Percentiles rank a stretch among this genome's conserved stretches.
Evolutionary conservation across 2,797 vertebrate genomes (phyloP).

Genomic region (Protosalanx chinensis): DNA sequence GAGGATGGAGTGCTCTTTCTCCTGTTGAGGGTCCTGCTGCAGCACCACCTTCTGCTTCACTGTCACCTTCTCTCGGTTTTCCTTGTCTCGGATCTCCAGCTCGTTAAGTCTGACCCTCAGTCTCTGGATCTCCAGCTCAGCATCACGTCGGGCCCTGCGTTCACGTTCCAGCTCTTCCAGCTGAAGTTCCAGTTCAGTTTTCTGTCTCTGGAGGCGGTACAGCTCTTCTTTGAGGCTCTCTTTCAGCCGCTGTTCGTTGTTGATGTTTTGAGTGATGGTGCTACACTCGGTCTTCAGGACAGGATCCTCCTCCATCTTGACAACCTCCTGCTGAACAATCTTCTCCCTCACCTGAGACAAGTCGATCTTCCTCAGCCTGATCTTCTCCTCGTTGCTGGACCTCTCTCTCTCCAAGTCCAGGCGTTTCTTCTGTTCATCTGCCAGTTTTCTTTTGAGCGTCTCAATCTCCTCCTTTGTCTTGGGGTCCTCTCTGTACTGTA

Average conservation of each 20-base stretch:
- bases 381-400: slow-evolving; percentile 80
- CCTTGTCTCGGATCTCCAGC: slow-evolving; percentile 84
- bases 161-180: slow-evolving; percentile 90
- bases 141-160: slow-evolving; percentile 84
- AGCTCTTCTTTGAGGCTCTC: slow-evolving; percentile 83
- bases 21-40: slow-evolving; percentile 95
- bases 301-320: slow-evolving; percentile 87
- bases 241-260: slow-evolving; percentile 83
- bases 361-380: slow-evolving; percentile 83
- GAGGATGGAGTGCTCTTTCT: slow-evolving; percentile 90
- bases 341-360: slow-evolving; percentile 89
- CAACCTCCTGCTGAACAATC: slow-evolving; percentile 89
- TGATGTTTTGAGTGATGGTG: slow-evolving; percentile 81
- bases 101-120: slow-evolving; percentile 80
- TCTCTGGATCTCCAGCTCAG: slow-evolving; percentile 90
- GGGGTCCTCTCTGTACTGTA: slow-evolving; percentile 91
- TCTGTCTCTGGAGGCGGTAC: slow-evolving; percentile 78
- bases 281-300: slow-evolving; percentile 82
- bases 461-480: slow-evolving; percentile 92
- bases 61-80: slow-evolving; percentile 89
- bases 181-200: slow-evolving; percentile 85
- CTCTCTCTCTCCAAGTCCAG: slow-evolving; percentile 86
- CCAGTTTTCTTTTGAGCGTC: slow-evolving; percentile 79
- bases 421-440: slow-evolving; percentile 89
- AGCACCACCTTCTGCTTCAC: slow-evolving; percentile 94